These are phyloP conservation scores for Ditylenchus dipsaci DNA, from an alignment of 1,140 invertebrate species.

Conservation along the genomic window DNA sequence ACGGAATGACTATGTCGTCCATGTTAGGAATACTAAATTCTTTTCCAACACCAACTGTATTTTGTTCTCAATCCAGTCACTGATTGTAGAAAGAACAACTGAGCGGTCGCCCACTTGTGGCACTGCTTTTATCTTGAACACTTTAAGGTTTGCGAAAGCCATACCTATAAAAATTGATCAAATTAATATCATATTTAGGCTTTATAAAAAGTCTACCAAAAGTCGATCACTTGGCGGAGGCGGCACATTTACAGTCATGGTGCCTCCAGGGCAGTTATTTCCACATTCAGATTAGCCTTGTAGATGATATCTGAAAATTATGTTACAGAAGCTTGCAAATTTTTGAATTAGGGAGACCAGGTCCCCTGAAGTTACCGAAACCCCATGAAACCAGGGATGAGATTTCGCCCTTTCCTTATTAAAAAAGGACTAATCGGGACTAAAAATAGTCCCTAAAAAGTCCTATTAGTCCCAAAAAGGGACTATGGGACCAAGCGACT, in stretches of 20 bases:
- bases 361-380: too few species aligned
- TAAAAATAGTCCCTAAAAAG: too few species aligned
- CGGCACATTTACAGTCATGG: constrained; percentile 83
- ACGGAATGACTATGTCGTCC: constrained; percentile 48
- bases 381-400: too few species aligned
- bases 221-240: constrained; percentile 82
- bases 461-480: too few species aligned
- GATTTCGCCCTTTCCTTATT: too few species aligned
- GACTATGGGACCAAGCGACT: too few species aligned
- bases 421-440: too few species aligned
- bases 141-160: constrained; percentile 45
- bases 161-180: constrained; percentile 37
- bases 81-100: constrained; percentile 47
- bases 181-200: background rate
- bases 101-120: constrained; percentile 57
- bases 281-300: constrained; percentile 80
- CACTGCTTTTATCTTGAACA: constrained; percentile 38
- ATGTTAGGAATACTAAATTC: constrained; percentile 56
- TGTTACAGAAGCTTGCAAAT: too few species aligned
- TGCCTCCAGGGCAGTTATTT: constrained; percentile 77
- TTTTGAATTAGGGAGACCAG: too few species aligned
- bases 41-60: constrained; percentile 47
- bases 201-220: constrained; percentile 67
- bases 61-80: constrained; percentile 56
- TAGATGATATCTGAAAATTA: constrained; percentile 69